Evolutionary conservation across 2,888 invertebrate species (phyloP), one percentile per base, ranked within the genome.

Genomic region (Dascillus cervinus): DNA sequence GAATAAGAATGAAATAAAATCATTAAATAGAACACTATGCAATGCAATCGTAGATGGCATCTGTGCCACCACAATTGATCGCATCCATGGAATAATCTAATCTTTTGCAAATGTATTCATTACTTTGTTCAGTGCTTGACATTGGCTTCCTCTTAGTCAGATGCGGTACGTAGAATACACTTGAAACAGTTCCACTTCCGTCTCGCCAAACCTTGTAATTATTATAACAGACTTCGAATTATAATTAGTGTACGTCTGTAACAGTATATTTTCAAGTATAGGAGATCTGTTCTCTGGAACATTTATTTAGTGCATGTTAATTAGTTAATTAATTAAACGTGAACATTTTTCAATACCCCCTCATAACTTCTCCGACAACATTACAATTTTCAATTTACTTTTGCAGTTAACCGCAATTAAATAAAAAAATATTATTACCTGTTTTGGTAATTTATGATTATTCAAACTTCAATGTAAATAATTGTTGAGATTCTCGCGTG

Each of bases 121-220:
- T 41, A 41, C 37, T 26, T 34, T 29, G 41, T 41, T 39, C 34
- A 23, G 31, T 34, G 38, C 29, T 41, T 34, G 37, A 38, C 37
- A 25, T 27, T 26, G 31, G 26, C 12, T n/a, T 11, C n/a, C 12
- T 8, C 17, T 17, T 6, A 17, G 23, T 27, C 32, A 32, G 37
- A 37, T 37, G 34, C 34, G 11, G 32, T 26, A 20, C 32, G 24
- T 26, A 26, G 23, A 44, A 46, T 43, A 43, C 44, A 43, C 41
- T 44, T 40, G 40, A 45, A 36, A 48, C 43, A 39, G 37, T 44
- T 37, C 40, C 38, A 41, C n/a, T 45, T 47, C 40, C 41, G 43
- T 43, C 41, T 38, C 41, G 41, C 43, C 46, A 47, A 46, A 47
- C 49, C 48, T 51, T 49, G 44, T 50, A 51, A 53, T 53, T 49